Conservation (phyloP, 92 coral and sea anemone genomes). For the Porites divaricata region DNA sequence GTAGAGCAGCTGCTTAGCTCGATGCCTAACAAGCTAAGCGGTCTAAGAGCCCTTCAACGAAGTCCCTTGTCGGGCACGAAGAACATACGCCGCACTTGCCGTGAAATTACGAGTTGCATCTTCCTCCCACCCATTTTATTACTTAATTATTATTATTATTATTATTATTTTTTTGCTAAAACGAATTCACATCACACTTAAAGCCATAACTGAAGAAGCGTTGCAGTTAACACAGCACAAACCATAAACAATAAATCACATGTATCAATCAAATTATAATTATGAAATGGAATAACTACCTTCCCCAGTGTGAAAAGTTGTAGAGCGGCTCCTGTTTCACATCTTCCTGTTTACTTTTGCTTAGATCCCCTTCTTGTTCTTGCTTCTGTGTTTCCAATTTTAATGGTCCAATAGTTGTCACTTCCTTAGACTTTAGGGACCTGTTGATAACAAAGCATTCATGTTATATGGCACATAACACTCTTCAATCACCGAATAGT, state of each 20-base stretch:
- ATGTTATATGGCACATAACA: not conserved
- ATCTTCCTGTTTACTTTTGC: slow-evolving; percentile 42
- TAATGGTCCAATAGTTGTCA: slow-evolving; percentile 65
- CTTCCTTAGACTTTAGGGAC: slow-evolving; percentile 69
- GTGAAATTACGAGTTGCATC: too few species aligned
- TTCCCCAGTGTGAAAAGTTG: slow-evolving; percentile 96
- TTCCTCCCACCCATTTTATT: too few species aligned
- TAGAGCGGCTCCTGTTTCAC: slow-evolving; percentile 28
- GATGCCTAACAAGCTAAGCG: too few species aligned
- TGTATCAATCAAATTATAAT: not conserved
- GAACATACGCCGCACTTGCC: too few species aligned
- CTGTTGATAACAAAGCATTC: slow-evolving; percentile 27
- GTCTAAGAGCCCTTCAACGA: too few species aligned
- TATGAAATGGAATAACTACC: slow-evolving; percentile 45
- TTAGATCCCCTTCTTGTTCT: slow-evolving; percentile 21
- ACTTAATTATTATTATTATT: too few species aligned
- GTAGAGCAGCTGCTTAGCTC: too few species aligned
- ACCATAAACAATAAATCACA: not conserved
- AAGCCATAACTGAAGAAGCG: not conserved
- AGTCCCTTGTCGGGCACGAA: too few species aligned
- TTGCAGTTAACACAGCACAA: not conserved
- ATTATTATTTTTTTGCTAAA: too few species aligned
- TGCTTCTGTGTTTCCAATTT: slow-evolving; percentile 20
- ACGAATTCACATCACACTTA: too few species aligned
- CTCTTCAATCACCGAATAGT: not conserved